phyloP scores from a whole-genome alignment of 2,888 invertebrate genomes.

The Tetranychus piercei region DNA sequence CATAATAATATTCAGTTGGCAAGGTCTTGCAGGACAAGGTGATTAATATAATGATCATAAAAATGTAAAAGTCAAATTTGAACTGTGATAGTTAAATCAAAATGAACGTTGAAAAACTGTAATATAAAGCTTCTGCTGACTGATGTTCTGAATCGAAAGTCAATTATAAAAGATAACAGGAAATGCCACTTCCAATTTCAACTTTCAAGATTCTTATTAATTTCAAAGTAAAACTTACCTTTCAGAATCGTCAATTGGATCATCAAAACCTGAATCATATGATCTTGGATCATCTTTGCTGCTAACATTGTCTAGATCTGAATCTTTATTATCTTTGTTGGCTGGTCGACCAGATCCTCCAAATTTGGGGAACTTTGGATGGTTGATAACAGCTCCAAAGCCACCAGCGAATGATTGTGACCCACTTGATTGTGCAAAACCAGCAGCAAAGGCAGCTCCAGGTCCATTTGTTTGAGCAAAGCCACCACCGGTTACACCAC shows the following conservation, averaged over 20 bases:
- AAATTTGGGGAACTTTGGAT: not conserved
- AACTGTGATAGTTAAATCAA: too few species aligned
- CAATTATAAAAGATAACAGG: too few species aligned
- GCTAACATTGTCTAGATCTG: not conserved
- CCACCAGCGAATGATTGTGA: not conserved
- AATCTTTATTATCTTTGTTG: not conserved
- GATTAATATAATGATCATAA: too few species aligned
- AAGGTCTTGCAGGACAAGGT: too few species aligned
- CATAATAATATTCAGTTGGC: too few species aligned
- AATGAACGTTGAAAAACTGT: too few species aligned
- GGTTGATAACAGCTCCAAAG: not conserved
- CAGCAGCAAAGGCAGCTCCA: not conserved
- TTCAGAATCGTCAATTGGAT: not conserved
- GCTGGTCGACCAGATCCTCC: not conserved
- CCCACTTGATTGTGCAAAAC: not conserved
- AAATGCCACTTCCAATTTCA: too few species aligned
- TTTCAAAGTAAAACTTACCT: not conserved
- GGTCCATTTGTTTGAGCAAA: not conserved
- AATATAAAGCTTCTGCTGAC: too few species aligned
- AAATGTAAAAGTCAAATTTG: too few species aligned
- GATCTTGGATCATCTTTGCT: not conserved
- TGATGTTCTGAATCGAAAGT: too few species aligned
- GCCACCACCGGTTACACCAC: not conserved
- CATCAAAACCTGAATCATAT: not conserved
- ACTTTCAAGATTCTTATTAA: too few species aligned